These are phyloP conservation scores for Muscicapa comitata DNA, from an alignment of 2,797 vertebrate species.

Conservation along the genomic window DNA sequence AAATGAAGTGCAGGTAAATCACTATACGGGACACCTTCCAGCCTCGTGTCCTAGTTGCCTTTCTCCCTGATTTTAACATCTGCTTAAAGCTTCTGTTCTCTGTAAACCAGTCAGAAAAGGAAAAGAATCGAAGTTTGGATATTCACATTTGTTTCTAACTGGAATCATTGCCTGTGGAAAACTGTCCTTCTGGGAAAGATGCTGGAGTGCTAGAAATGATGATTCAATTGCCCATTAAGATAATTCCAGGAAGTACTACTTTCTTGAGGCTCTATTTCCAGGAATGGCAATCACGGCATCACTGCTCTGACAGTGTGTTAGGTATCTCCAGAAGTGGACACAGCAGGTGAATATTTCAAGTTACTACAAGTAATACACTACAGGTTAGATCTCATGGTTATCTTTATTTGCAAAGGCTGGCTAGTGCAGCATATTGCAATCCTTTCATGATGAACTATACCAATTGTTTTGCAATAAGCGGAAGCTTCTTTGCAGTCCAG, in stretches of 20 bases:
- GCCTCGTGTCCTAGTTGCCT: neutral
- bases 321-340: constrained; percentile 25
- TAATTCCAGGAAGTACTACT: constrained; percentile 69
- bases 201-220: constrained; percentile 63
- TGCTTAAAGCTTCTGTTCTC: neutral
- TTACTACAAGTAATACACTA: neutral
- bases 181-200: constrained; percentile 67
- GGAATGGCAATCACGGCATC: constrained; percentile 38
- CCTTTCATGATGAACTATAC: constrained; percentile 41
- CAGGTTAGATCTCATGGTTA: constrained; percentile 6
- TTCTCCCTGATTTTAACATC: constrained; percentile 41
- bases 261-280: constrained; percentile 57
- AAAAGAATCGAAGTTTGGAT: constrained; percentile 5
- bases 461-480: constrained; percentile 63
- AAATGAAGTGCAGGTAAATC: constrained; percentile 16
- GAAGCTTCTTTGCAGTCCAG: constrained; percentile 61
- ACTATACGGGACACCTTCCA: neutral
- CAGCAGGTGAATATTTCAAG: constrained; percentile 51
- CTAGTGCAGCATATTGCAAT: constrained; percentile 42
- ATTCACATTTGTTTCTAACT: constrained; percentile 51
- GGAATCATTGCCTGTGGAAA: constrained; percentile 59
- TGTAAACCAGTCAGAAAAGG: neutral
- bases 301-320: constrained; percentile 7
- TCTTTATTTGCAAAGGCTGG: constrained; percentile 61
- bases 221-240: constrained; percentile 73